Base-by-base conservation (phyloP, 2,888 invertebrate species). In the Germaria angustata region DNA sequence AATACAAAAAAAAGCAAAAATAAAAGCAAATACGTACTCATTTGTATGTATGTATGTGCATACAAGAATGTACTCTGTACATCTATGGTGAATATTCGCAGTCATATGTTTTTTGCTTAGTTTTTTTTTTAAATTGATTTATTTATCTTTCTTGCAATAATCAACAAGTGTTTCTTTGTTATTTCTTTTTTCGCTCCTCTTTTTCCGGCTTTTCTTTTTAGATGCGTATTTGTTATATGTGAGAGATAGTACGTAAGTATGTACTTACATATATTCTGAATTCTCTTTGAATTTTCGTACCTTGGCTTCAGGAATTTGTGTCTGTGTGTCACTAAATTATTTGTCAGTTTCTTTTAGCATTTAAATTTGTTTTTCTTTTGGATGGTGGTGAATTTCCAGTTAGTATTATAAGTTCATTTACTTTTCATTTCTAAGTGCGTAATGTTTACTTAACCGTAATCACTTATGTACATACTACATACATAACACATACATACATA, bases 101-200 rank as follows among this genome's bases (percentile, higher is more conserved):
- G 32, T 61, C 57, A 68, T 77, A 34, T 77, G 68, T 44, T 76
- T 76, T 28, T 32, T 28, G 1, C 53, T 28, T 15, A 34, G 8
- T 55, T 2, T 34, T 34, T 55, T n/a, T 2, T n/a, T 41, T 22
- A 34, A 9, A 46, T 57, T 46, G 20, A 15, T 61, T 13, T 72
- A 15, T 55, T 44, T 44, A 41, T 51, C 17, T 59, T 34, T 46
- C 46, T 28, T 57, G 24, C 15, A 28, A n/a, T 17, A 61, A 75
- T 73, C 82, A 82, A 82, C 82, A 79, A 79, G 82, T 82, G 78
- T 65, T 75, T 79, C 15, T 75, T 36, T 63, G 24, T 34, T 13
- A 7, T 46, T n/a, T 49, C 6, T 65, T 32, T 49, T 24, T 15
- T 55, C 24, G 65, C 57, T 69, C n/a, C 57, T 63, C 32, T 55